These are phyloP conservation scores for Actinia tenebrosa DNA, from an alignment of 64 coral and sea anemone genomes.

Conservation along the genomic window DNA sequence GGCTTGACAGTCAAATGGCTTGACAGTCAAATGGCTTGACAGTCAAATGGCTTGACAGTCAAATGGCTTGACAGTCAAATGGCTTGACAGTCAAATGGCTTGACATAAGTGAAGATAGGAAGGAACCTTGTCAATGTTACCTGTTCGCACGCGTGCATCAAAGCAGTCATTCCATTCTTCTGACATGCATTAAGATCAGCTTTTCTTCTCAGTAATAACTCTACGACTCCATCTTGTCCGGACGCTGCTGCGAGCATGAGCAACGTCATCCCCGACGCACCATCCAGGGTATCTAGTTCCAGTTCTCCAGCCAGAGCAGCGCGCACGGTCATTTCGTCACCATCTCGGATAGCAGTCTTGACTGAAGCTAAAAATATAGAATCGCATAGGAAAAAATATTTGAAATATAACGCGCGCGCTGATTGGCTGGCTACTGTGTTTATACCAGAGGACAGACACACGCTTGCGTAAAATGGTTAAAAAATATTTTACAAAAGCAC, in stretches of 20 bases:
- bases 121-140: neutral
- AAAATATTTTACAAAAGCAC: no score
- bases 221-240: conserved; percentile 58
- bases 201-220: conserved; percentile 48
- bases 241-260: conserved; percentile 60
- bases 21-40: neutral
- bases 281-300: conserved; percentile 46
- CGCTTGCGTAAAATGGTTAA: no score
- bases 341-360: conserved; percentile 51
- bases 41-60: no score
- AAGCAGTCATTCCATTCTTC: conserved; percentile 54
- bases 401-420: no score
- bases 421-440: no score
- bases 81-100: neutral
- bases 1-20: neutral
- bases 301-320: conserved; percentile 42
- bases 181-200: conserved; percentile 56
- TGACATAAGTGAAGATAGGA: neutral
- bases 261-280: conserved; percentile 70
- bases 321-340: conserved; percentile 47
- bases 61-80: no score
- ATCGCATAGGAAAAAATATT: neutral
- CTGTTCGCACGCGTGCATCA: conserved; percentile 80
- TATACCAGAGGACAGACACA: no score
- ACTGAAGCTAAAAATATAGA: conserved; percentile 21